Percentiles rank a stretch among this genome's conserved stretches.
phyloP scores from a whole-genome alignment of 1,140 invertebrate species.

The Halyomorpha halys region DNA sequence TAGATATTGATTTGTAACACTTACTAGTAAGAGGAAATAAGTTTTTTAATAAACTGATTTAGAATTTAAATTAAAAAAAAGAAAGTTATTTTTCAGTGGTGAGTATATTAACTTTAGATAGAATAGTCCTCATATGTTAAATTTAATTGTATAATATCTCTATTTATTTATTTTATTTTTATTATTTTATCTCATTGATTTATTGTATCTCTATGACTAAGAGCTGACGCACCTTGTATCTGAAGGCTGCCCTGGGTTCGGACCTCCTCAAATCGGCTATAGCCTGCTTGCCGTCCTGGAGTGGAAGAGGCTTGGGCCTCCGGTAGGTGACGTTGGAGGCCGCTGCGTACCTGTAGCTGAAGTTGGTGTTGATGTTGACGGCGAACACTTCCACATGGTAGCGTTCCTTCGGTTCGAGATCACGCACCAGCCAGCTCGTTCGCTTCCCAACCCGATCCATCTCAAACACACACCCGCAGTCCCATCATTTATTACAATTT shows the following conservation, averaged over 20 bases:
- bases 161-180: no score
- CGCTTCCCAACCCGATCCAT: not conserved
- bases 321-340: not conserved
- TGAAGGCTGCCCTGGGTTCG: not conserved
- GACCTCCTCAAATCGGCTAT: not conserved
- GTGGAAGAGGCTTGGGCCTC: not conserved
- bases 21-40: no score
- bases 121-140: no score
- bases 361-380: constrained; percentile 4
- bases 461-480: not conserved
- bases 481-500: no score
- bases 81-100: no score
- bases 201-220: no score
- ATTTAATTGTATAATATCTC: no score
- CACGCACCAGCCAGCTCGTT: constrained; percentile 5
- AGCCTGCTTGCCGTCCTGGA: not conserved
- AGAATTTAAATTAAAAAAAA: no score
- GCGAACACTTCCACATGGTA: not conserved
- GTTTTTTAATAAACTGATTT: no score
- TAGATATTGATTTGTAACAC: no score
- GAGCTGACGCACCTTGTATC: not conserved
- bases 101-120: no score
- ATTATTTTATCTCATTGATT: no score
- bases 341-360: not conserved
- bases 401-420: not conserved